Evolutionary conservation across 2,888 invertebrate genomes (phyloP), one percentile per base, ranked within the genome.

Genomic region (Imbricaverruca yamaguchii): DNA sequence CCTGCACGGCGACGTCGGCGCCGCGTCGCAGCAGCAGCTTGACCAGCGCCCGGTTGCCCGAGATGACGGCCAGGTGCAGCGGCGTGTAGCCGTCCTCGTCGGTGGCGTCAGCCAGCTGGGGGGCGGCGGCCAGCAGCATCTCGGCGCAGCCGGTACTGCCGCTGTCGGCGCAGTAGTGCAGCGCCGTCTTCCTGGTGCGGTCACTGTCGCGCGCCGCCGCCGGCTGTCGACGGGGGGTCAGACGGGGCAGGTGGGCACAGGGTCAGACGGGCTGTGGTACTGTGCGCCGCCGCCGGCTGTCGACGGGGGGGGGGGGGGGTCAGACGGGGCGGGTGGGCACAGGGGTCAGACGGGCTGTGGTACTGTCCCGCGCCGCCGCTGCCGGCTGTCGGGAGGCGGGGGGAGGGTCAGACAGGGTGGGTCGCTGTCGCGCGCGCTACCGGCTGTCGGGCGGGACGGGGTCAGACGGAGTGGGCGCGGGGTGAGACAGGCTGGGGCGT

Each of bases 51-150:
- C 83, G 82, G 83, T 88, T 87, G 80, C 97, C 97, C 84, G 95
- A 94, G 86, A 97, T 97, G 83, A 97, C 96, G 56, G 98, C 97
- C 85, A 98, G 91, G 88, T 98, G 96, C 81, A 99, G 90, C 15
- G 98, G 94, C 15, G 98, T 96, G 87, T 97, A 94, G 83, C 98
- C 98, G 88, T 98, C 97, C 85, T 95, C 93, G 87, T 97, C 97
- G 77, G 92, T 91, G 67, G 92, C 92, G 87, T 94, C 93, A 82
- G 96, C 91, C 84, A 97, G 89, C 3, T 74, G 53, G 85, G 92
- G 92, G n/a, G 95, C 93, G 85, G 96, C 95, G 81, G 93, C 93
- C 21, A 86, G 85, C 89, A 94, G 92, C 83, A 97, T 91, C 85
- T 83, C 80, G 21, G 91, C 93, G 85, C 93, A 92, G 85, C 91